Conservation (phyloP, 2,888 invertebrate species). For the Seira musarum region DNA sequence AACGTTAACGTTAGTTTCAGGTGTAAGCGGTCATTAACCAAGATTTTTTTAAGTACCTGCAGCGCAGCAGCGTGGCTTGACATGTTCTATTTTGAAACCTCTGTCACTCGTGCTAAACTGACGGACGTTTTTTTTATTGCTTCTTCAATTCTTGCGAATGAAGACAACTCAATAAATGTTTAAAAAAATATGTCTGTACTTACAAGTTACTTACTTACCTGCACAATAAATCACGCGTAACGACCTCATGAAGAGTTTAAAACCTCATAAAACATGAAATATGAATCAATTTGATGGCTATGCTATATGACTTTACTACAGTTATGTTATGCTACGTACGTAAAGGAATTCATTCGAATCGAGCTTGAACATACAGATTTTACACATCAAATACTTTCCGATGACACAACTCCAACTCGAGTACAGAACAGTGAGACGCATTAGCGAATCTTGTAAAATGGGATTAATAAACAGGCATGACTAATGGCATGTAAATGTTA, state of each 20-base stretch:
- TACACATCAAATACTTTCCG: not conserved
- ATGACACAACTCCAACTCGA: conserved; percentile 2
- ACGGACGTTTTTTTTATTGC: conserved; percentile 2
- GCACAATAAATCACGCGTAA: conserved; percentile 6
- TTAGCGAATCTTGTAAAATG: no score
- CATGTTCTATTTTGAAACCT: not conserved
- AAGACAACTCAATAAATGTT: not conserved
- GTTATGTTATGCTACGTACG: no score
- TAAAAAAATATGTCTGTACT: not conserved
- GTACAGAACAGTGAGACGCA: no score
- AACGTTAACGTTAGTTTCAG: not conserved
- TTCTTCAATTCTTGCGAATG: not conserved
- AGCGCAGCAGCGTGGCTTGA: not conserved
- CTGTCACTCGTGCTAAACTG: conserved; percentile 4
- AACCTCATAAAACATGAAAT: conserved; percentile 11
- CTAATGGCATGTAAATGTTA: no score
- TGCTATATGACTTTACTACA: no score
- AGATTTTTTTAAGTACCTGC: not conserved
- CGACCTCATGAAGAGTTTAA: conserved; percentile 10
- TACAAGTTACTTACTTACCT: not conserved
- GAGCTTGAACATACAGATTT: not conserved
- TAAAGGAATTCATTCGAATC: no score
- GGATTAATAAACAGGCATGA: no score
- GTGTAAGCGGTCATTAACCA: conserved; percentile 7
- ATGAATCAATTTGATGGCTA: not conserved